A percentile compares a stretch with the other conserved stretches of the same genome.
phyloP scores from a whole-genome alignment of 2,113 vertebrate species.

The Seriola quinqueradiata region DNA sequence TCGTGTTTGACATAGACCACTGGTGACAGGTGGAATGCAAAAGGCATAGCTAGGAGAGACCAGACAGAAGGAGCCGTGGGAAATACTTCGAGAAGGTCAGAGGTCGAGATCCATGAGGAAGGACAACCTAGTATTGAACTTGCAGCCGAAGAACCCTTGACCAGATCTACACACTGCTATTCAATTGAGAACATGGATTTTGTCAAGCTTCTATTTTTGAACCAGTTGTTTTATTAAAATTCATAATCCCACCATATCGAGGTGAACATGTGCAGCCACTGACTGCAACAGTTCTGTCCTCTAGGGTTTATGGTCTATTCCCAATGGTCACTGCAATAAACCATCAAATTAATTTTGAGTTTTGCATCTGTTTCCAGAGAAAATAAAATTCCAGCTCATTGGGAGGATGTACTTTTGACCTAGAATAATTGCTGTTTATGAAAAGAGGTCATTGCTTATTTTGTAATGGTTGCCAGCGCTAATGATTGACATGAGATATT shows the following conservation, averaged over 20 bases:
- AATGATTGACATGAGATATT: not conserved
- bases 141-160: conserved; percentile 5
- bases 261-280: not conserved
- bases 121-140: conserved; percentile 20
- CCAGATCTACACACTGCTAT: conserved; percentile 17
- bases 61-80: conserved; percentile 56
- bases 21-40: conserved; percentile 49
- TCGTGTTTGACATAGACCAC: conserved; percentile 40
- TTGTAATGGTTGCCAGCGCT: not conserved
- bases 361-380: conserved; percentile 55
- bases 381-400: conserved; percentile 47
- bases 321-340: conserved; percentile 45
- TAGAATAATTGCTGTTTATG: conserved; percentile 45
- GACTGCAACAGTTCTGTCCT: not conserved
- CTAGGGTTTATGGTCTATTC: conserved; percentile 43
- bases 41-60: conserved; percentile 9
- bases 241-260: conserved; percentile 34
- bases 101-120: conserved; percentile 39
- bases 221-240: conserved; percentile 47
- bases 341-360: conserved; percentile 45
- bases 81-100: conserved; percentile 53
- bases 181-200: conserved; percentile 26
- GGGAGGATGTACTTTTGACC: conserved; percentile 42
- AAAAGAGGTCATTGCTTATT: conserved; percentile 55
- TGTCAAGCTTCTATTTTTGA: conserved; percentile 34